phyloP scores from a whole-genome alignment of 2,113 vertebrate species.

The Dicerorhinus sumatrensis region DNA sequence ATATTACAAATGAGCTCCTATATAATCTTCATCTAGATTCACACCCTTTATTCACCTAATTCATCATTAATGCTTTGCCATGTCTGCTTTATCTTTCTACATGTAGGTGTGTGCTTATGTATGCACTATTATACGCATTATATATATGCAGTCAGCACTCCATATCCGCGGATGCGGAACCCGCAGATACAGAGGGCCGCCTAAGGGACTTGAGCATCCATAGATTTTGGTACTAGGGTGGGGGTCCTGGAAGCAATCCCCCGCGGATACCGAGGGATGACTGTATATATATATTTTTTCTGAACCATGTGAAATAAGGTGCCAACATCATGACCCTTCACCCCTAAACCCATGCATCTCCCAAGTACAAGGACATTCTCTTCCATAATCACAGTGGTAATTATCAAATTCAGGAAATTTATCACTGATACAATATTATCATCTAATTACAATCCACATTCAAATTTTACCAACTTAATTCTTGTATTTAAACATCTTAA shows the following conservation, averaged over 20 bases:
- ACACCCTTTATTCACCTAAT: neutral
- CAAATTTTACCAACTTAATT: neutral
- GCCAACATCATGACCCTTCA: neutral
- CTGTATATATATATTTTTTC: neutral
- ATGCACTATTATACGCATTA: neutral
- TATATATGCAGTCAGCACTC: no score
- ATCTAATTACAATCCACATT: neutral
- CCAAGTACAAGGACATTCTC: neutral
- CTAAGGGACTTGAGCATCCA: no score
- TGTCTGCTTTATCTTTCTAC: neutral
- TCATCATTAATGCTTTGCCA: neutral
- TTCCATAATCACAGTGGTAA: neutral
- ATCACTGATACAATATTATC: neutral
- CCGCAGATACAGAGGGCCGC: no score
- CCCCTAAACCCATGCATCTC: neutral
- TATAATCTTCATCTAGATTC: neutral
- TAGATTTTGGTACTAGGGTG: no score
- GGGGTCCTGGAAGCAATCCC: no score
- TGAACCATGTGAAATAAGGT: constrained; percentile 22
- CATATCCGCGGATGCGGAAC: no score
- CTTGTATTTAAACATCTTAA: neutral
- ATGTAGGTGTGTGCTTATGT: neutral
- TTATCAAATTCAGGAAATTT: neutral
- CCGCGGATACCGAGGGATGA: no score
- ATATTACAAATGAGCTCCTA: neutral